A percentile compares a stretch with the other conserved stretches of the same genome.
Evolutionary conservation across 2,797 vertebrate species (phyloP).

Genomic region (Kryptopterus vitreolus): DNA sequence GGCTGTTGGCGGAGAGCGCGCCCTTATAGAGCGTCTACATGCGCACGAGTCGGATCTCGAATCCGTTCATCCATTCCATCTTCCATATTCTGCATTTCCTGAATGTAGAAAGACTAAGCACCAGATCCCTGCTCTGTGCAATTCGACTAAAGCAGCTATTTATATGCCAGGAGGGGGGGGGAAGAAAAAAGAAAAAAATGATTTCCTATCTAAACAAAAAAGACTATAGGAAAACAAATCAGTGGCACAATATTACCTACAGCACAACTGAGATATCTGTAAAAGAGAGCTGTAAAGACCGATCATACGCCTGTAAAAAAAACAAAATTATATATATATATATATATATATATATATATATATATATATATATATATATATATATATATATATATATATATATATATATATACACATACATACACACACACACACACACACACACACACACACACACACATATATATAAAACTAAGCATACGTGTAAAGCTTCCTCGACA

Average conservation of each 20-base stretch:
- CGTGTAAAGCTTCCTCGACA: neutral
- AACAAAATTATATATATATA: no score
- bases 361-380: no score
- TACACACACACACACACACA: no score
- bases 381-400: no score
- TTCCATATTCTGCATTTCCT: slow-evolving; percentile 36
- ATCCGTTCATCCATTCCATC: slow-evolving; percentile 23
- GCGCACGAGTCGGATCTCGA: slow-evolving; percentile 5
- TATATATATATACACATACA: no score
- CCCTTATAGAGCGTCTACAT: slow-evolving; percentile 7
- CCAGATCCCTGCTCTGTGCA: slow-evolving; percentile 55
- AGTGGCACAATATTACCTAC: neutral
- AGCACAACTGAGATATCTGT: neutral
- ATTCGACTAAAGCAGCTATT: slow-evolving; percentile 22
- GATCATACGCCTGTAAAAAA: neutral
- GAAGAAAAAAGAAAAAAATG: neutral
- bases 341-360: no score
- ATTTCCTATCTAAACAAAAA: neutral
- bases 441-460: no score
- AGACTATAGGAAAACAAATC: neutral
- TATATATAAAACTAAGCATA: slow-evolving; percentile 10
- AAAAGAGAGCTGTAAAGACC: neutral
- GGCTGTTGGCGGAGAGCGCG: slow-evolving; percentile 15
- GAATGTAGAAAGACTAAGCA: slow-evolving; percentile 45
- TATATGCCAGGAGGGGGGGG: slow-evolving; percentile 8